Evolutionary conservation across 2,113 vertebrate genomes (phyloP).

Genomic region (Artemisiospiza belli): DNA sequence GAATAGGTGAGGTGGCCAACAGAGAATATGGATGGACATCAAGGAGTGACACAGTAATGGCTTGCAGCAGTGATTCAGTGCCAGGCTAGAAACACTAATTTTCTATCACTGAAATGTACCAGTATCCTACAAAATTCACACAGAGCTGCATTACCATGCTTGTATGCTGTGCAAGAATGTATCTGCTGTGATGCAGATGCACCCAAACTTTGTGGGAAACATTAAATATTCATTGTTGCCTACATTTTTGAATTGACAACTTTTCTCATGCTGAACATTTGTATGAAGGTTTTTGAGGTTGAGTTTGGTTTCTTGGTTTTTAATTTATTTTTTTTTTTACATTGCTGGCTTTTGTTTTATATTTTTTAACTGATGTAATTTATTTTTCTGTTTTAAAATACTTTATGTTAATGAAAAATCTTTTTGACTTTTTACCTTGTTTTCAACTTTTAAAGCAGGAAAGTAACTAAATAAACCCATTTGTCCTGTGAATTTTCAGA

Average conservation of each 20-base stretch:
- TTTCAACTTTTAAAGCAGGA: background rate
- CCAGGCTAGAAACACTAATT: background rate
- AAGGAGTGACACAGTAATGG: background rate
- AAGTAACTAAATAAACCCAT: background rate
- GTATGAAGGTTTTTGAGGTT: background rate
- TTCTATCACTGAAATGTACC: background rate
- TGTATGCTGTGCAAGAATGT: background rate
- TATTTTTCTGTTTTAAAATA: background rate
- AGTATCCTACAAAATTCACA: background rate
- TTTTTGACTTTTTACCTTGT: background rate
- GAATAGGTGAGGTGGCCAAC: background rate
- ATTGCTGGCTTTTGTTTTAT: background rate
- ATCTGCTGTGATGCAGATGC: accelerated
- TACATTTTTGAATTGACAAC: background rate
- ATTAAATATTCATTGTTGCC: background rate
- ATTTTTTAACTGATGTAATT: background rate
- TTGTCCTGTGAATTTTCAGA: background rate
- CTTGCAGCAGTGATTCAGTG: background rate
- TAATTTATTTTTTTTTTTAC: background rate
- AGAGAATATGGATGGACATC: background rate
- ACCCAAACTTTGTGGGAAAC: accelerated
- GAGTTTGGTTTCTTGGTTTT: background rate
- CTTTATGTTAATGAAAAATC: background rate
- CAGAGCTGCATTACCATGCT: background rate
- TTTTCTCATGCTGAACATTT: background rate